Evolutionary conservation across 2,113 vertebrate genomes (phyloP).

Genomic region (Macroglossus sobrinus): DNA sequence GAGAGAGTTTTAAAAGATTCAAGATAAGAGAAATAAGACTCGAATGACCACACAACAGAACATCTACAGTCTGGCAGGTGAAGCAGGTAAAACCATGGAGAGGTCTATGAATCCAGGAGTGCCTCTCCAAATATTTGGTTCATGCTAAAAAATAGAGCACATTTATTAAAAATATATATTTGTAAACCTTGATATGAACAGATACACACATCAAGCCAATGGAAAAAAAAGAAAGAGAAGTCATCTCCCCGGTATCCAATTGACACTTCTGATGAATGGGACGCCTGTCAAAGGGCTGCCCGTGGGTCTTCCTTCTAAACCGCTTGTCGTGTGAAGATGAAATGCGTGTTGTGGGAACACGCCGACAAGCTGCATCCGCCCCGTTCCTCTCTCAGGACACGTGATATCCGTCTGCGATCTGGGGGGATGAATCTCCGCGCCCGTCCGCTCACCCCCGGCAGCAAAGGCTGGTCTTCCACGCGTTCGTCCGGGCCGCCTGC

Average conservation of each 20-base stretch:
- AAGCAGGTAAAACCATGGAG: conserved; percentile 71
- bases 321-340: background rate
- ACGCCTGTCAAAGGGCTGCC: conserved; percentile 45
- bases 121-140: conserved; percentile 80
- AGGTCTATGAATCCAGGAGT: conserved; percentile 67
- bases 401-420: background rate
- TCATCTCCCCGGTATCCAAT: conserved; percentile 74
- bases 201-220: conserved; percentile 79
- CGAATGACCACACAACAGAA: conserved; percentile 52
- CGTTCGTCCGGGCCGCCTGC: accelerated
- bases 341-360: background rate
- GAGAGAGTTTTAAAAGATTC: background rate
- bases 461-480: background rate
- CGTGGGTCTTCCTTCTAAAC: conserved; percentile 62
- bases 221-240: conserved; percentile 77
- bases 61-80: conserved; percentile 49
- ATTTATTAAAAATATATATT: conserved; percentile 91
- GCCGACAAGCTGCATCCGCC: accelerated
- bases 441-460: accelerated
- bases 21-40: background rate
- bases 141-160: conserved; percentile 90
- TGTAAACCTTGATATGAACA: conserved; percentile 86
- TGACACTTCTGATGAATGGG: conserved; percentile 65
- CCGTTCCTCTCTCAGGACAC: background rate
- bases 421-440: background rate